Evolutionary conservation across 2,888 invertebrate genomes (phyloP), one percentile per base, ranked within the genome.

Genomic region (Tineola bisselliella): DNA sequence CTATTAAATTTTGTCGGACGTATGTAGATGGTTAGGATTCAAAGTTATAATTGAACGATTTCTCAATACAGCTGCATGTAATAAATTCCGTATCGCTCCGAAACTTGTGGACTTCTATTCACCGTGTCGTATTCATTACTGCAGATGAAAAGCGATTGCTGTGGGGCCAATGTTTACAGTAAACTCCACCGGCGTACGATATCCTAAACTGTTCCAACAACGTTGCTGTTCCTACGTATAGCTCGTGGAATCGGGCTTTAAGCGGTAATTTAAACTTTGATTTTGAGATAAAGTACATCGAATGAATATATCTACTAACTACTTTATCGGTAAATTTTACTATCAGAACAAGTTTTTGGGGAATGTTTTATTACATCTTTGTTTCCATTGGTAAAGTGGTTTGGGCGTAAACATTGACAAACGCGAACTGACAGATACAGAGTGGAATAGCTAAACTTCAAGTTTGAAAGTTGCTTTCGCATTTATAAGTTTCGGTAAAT

Each of bases 111-210:
- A 13, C 18, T 11, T 8, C 52, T 54, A 54, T 18, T 54, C 3
- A 25, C 25, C 18, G 25, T 25, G 15, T 19, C 33, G 33, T 58
- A 58, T 58, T 58, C 58, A 58, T 33, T 31, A 58, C 12, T n/a
- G 33, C 30, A 58, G 58, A 58, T 58, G 58, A 58, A 54, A 58
- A 33, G 58, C 58, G 58, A 58, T 58, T 33, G 58, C 58, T 33
- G 15, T 33, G 33, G 30, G 25, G 1, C 33, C 17, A 33, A 58
- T 58, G 33, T 58, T 58, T 58, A 33, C 58, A 12, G 15, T 58
- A 33, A 33, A 58, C 58, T 58, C 58, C 8, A 58, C 58, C 33
- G 17, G 30, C 15, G 33, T 31, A 15, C 17, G 58, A 17, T 33
- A 31, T 13, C 15, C 58, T 30, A 58, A 58, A 58, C n/a, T 33